These are phyloP conservation scores for Mesorhabditis belari DNA, from an alignment of 2,888 invertebrate genomes.

Conservation along the genomic window DNA sequence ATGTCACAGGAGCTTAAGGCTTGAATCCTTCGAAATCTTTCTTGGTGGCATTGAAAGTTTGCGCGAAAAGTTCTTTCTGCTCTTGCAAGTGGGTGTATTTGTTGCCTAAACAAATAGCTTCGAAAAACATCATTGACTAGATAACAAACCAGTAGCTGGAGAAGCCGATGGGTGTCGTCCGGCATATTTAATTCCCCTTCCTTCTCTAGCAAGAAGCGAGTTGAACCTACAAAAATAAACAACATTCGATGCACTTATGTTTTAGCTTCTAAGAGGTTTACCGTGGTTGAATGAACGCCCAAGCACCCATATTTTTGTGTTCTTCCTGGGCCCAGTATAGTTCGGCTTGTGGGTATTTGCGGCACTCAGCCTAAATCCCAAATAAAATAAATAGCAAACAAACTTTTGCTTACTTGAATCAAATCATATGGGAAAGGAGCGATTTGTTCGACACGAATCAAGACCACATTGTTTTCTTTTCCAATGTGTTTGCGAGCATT, in stretches of 20 bases:
- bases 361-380: constrained; percentile 72
- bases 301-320: constrained; percentile 82
- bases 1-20: constrained; percentile 25
- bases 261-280: constrained; percentile 61
- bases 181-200: constrained; percentile 62
- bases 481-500: constrained; percentile 70
- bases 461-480: constrained; percentile 69
- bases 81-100: constrained; percentile 75
- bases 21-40: constrained; percentile 39
- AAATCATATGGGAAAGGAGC: constrained; percentile 90
- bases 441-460: constrained; percentile 80
- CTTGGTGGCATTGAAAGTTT: constrained; percentile 50
- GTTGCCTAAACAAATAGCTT: constrained; percentile 68
- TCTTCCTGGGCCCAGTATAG: constrained; percentile 86
- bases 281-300: constrained; percentile 81
- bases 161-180: constrained; percentile 87
- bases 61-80: constrained; percentile 55
- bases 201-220: constrained; percentile 20
- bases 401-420: too few relatives aligned
- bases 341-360: constrained; percentile 59
- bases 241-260: too few relatives aligned
- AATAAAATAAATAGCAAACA: too few relatives aligned
- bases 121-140: too few relatives aligned
- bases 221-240: constrained; percentile 9
- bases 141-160: constrained; percentile 73